Conservation (phyloP, 35 echinoderm and acorn worm species). For the Stichopus chloronotus region DNA sequence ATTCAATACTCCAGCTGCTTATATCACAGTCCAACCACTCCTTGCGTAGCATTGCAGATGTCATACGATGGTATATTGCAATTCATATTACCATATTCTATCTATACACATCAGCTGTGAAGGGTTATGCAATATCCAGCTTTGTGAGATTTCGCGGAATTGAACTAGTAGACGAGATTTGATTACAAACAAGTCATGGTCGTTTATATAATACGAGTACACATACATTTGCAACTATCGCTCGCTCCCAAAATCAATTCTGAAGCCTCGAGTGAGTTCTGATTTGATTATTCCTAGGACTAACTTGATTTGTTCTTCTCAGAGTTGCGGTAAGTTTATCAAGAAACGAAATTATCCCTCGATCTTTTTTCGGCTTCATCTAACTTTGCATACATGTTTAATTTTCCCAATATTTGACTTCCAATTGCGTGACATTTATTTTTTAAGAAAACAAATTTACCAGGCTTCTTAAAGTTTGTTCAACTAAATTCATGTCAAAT, state of each 20-base stretch:
- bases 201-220: not conserved
- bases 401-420: no score
- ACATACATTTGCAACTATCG: not conserved
- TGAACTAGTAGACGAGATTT: not conserved
- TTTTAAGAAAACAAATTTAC: no score
- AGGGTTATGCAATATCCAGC: not conserved
- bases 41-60: no score
- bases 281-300: not conserved
- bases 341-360: not conserved
- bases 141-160: not conserved
- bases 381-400: not conserved
- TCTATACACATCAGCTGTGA: not conserved
- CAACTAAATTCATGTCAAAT: no score
- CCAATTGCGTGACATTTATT: no score
- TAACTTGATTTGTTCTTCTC: not conserved
- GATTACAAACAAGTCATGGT: not conserved
- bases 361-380: not conserved
- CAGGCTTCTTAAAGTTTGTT: no score
- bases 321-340: not conserved
- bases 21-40: no score
- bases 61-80: no score
- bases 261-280: not conserved
- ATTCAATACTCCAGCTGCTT: no score
- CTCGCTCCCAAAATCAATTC: not conserved
- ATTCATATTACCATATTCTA: no score